phyloP scores from a whole-genome alignment of 2,113 vertebrate genomes.

The Raja brachyura region DNA sequence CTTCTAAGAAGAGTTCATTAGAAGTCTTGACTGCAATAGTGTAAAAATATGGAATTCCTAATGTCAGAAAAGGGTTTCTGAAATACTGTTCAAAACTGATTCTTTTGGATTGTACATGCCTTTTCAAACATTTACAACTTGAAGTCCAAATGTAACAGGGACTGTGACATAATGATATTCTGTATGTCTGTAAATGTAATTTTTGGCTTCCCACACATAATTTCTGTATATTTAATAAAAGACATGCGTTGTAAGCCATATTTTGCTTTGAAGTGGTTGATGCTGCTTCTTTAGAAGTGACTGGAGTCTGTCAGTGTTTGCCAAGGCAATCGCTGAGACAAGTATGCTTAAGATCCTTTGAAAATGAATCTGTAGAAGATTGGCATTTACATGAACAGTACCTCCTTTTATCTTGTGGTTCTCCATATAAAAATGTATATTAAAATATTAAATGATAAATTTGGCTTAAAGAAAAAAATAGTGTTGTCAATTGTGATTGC shows the following conservation, averaged over 20 bases:
- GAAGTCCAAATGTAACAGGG: not conserved
- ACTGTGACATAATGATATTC: not conserved
- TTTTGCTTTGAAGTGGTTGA: not conserved
- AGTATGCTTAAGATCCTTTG: not conserved
- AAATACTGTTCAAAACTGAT: not conserved
- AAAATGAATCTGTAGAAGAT: not conserved
- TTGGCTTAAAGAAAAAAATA: not conserved
- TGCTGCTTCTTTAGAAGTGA: not conserved
- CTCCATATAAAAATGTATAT: not conserved
- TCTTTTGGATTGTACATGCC: not conserved
- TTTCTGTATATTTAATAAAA: not conserved
- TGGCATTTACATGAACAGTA: not conserved
- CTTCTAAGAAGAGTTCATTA: not conserved
- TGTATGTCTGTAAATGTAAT: not conserved
- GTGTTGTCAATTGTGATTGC: not conserved
- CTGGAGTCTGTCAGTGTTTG: not conserved
- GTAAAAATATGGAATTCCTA: not conserved
- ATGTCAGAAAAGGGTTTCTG: not conserved
- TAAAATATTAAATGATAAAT: not conserved
- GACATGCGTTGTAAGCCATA: not conserved
- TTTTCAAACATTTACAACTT: not conserved
- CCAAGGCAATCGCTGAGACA: not conserved
- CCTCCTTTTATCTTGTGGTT: not conserved
- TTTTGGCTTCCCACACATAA: not conserved
- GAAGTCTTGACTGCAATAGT: not conserved